A percentile compares a stretch with the other conserved stretches of the same genome.
Conservation (phyloP, 2,797 vertebrate species). For the Muscicapa striata region DNA sequence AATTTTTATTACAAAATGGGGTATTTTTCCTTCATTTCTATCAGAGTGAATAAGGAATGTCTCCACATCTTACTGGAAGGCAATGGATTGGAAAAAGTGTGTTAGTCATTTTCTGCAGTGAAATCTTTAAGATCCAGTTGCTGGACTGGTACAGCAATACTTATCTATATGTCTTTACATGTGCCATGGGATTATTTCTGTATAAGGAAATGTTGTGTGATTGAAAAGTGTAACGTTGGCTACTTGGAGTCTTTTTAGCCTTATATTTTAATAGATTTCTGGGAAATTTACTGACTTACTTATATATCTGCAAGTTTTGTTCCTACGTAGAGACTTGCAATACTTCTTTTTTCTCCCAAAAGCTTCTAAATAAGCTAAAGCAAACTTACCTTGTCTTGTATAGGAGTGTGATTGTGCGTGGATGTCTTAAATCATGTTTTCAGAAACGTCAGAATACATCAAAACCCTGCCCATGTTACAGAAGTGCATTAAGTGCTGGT, state of each 20-base stretch:
- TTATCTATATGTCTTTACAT: not conserved
- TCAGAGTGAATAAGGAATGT: not conserved
- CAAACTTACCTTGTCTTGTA: not conserved
- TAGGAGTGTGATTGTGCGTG: fast-evolving
- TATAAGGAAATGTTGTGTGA: not conserved
- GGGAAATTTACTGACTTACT: not conserved
- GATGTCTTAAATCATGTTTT: not conserved
- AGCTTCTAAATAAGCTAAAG: not conserved
- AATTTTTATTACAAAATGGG: not conserved
- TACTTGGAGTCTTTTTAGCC: not conserved
- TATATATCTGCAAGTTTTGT: not conserved
- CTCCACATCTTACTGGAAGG: not conserved
- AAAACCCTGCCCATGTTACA: not conserved
- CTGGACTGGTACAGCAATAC: not conserved
- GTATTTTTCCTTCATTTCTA: not conserved
- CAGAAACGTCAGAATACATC: not conserved
- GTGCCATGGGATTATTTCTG: not conserved
- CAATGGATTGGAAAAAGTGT: not conserved
- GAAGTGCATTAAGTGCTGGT: not conserved
- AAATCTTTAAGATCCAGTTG: not conserved
- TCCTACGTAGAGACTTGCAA: not conserved
- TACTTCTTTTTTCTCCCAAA: not conserved
- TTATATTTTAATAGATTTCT: not conserved
- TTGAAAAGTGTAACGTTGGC: not conserved
- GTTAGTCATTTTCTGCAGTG: not conserved